Conservation (phyloP, 2,797 vertebrate genomes). For the Sebastolobus altivelis region DNA sequence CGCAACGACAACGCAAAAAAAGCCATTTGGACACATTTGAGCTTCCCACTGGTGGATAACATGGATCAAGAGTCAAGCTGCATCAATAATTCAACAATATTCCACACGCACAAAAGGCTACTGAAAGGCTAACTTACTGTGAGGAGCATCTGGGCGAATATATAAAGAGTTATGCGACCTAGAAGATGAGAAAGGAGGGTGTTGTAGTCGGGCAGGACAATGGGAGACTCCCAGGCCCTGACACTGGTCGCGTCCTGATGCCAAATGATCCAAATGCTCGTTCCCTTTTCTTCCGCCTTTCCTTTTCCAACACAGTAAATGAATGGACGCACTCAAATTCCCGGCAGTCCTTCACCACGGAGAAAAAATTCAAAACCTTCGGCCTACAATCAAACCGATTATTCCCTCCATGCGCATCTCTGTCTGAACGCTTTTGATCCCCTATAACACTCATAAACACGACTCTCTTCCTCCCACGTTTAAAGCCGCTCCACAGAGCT, state of each 20-base stretch:
- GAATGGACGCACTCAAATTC: slow-evolving; percentile 60
- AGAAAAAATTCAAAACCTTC: slow-evolving; percentile 30
- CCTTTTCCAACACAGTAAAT: slow-evolving; percentile 48
- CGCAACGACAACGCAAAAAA: not conserved
- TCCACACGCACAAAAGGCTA: slow-evolving; percentile 45
- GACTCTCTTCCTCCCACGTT: slow-evolving; percentile 15
- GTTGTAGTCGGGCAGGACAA: slow-evolving; percentile 64
- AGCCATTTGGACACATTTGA: slow-evolving; percentile 16
- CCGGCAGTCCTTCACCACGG: slow-evolving; percentile 22
- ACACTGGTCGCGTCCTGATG: slow-evolving; percentile 54
- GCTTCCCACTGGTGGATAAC: not conserved
- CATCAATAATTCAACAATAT: slow-evolving; percentile 40
- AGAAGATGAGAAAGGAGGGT: slow-evolving; percentile 29
- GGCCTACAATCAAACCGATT: slow-evolving; percentile 60
- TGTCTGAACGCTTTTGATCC: not conserved
- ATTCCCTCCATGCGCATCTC: slow-evolving; percentile 42
- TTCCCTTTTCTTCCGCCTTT: slow-evolving; percentile 10
- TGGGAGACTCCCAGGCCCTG: slow-evolving; percentile 71
- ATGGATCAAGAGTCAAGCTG: slow-evolving; percentile 1
- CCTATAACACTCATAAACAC: not conserved
- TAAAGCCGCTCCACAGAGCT: slow-evolving; percentile 16
- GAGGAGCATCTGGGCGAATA: slow-evolving; percentile 6
- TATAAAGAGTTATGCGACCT: slow-evolving; percentile 44
- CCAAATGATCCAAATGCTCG: slow-evolving; percentile 46
- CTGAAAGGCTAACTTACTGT: slow-evolving; percentile 39